These are phyloP conservation scores for Anguilla rostrata DNA, from an alignment of 2,113 vertebrate species.

Conservation along the genomic window DNA sequence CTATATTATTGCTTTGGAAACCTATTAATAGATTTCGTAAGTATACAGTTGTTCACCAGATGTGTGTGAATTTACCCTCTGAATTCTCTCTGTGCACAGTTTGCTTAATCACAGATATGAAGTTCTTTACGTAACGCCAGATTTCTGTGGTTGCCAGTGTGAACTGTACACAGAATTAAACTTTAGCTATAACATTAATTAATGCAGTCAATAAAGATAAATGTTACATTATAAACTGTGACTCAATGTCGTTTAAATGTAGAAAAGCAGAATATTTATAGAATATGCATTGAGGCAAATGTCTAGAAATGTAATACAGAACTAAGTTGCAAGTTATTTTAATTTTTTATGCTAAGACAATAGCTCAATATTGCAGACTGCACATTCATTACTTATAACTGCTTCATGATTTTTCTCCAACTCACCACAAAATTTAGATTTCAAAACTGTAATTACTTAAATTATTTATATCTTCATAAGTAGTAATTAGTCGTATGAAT, in stretches of 20 bases:
- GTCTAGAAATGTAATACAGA: too few species aligned
- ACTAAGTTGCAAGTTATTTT: too few species aligned
- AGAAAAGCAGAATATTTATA: background rate
- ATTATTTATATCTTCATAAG: too few species aligned
- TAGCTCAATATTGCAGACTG: too few species aligned
- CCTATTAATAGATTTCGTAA: background rate
- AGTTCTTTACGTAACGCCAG: background rate
- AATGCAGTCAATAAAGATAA: background rate
- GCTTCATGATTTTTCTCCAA: too few species aligned
- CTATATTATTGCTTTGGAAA: slow-evolving; percentile 8
- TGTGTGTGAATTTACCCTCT: background rate
- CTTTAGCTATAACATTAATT: background rate
- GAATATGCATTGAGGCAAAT: too few species aligned
- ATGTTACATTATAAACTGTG: background rate
- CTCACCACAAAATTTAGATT: too few species aligned
- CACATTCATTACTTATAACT: too few species aligned
- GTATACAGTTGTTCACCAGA: background rate
- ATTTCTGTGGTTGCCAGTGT: background rate
- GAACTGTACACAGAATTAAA: background rate
- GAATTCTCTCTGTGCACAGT: slow-evolving; percentile 3
- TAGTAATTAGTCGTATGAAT: too few species aligned
- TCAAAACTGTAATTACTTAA: too few species aligned
- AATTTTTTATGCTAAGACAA: too few species aligned
- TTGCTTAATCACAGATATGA: background rate
- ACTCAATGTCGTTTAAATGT: background rate